Base-by-base conservation (phyloP, 1,140 invertebrate genomes). In the Whitmania pigra region DNA sequence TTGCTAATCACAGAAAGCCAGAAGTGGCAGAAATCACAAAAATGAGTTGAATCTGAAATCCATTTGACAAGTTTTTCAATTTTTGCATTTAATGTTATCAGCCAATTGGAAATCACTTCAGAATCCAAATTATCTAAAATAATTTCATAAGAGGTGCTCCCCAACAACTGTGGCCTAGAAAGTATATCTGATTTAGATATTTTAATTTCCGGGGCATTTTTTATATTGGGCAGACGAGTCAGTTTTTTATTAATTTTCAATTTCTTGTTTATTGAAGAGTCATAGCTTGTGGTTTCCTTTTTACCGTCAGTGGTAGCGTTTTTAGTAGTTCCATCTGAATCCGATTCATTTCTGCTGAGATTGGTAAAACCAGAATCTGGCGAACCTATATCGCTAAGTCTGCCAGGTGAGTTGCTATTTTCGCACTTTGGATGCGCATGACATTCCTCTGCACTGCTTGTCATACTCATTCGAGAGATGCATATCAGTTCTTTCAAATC, bases 311-410 rank as follows among this genome's bases (percentile, higher is more conserved):
- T n/a, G 11, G 57, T 63, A 7, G 22, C 29, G 4, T 63, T 31
- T 31, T 3, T 49, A 49, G 9, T 63, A 25, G 11, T 31, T 63
- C 57, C 57, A 17, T 63, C 57, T 63, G 29, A 22, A 63, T 63
- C 57, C 2, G 29, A 22, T 25, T 63, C 57, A 63, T 22, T 63
- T 63, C 22, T 6, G 22, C 29, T 31, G 57, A 13, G 6, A 22
- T 31, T 63, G 20, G 57, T 63, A 13, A 63, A 63, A 31, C 57
- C 57, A 31, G 57, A 63, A 63, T 63, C 57, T 63, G 57, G 57
- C 11, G 57, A 63, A 63, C 18, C 22, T 18, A 63, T 0, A 63
- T 25, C 9, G 18, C 22, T 25, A 63, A 11, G 11, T 63, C 57
- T n/a, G 9, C 11, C 18, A 13, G 20, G 11, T 22, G 29, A 31